A percentile compares a stretch with the other conserved stretches of the same genome.
Evolutionary conservation across 2,888 invertebrate species (phyloP).

Genomic region (Eupeodes latifasciatus): DNA sequence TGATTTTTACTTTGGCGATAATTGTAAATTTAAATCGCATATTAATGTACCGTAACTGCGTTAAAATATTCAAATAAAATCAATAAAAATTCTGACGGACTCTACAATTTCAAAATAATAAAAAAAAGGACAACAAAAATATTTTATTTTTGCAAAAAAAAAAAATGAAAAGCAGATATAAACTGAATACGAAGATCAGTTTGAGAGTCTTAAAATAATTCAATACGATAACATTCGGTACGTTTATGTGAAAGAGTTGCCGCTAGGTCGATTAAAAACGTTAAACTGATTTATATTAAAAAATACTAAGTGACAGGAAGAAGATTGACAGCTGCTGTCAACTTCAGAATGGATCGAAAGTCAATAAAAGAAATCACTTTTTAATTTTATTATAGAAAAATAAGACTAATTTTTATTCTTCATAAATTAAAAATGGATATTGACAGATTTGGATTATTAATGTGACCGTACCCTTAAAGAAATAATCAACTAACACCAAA

Average conservation of each 20-base stretch:
- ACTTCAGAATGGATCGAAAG: not conserved
- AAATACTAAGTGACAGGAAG: too few relatives aligned
- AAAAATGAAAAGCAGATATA: not conserved
- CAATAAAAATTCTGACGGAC: slow-evolving; percentile 26
- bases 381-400: too few relatives aligned
- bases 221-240: not conserved
- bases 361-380: too few relatives aligned
- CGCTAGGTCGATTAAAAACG: not conserved
- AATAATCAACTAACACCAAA: too few relatives aligned
- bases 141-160: not conserved
- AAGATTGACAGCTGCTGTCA: too few relatives aligned
- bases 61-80: slow-evolving; percentile 53
- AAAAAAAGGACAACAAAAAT: not conserved
- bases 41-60: slow-evolving; percentile 61
- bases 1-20: slow-evolving; percentile 41
- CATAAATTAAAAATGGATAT: too few relatives aligned
- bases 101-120: not conserved
- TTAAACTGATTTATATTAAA: too few relatives aligned
- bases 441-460: too few relatives aligned
- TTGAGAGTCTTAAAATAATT: not conserved
- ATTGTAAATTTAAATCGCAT: slow-evolving; percentile 62
- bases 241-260: slow-evolving; percentile 11
- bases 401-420: too few relatives aligned
- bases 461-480: too few relatives aligned
- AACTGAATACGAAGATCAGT: slow-evolving; percentile 4